Base-by-base conservation (phyloP, 2,888 invertebrate species). In the Abscondita cerata region DNA sequence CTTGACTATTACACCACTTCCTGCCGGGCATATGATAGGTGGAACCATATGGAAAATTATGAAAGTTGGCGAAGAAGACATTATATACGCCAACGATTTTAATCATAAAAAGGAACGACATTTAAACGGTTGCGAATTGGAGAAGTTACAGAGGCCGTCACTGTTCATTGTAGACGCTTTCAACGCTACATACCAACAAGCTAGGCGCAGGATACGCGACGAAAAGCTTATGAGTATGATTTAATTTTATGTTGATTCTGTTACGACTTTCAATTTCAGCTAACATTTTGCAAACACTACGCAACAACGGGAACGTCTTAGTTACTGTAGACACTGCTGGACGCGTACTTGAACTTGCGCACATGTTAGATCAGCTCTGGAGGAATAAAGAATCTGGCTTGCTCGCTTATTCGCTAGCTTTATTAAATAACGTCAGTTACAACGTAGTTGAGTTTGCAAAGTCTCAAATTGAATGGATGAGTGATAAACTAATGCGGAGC, bases 391-490 rank as follows among this genome's bases (percentile, higher is more conserved):
- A 98, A 76, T 97, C 98, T 0, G 98, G 98, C 0, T 83, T 99
- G 2, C 88, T 96, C 63, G 94, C 96, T 0, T 99, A 98, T 80
- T 96, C 96, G 0, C 81, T 99, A 51, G 95, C 96, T 0, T 83
- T 99, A 56, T 83, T 99, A 1, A 98, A 95, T 72, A 97, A 98
- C 77, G 97, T 99, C 62, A 95, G 96, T 77, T 98, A 97, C 75
- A 98, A 98, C 77, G 98, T 98, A 0, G 94, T 98, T 1, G 98
- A 98, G 80, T 98, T 98, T 81, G 98, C 99, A 1, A 99, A 98
- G 80, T 96, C 96, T 0, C 96, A 92, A 86, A 96, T 99, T 69
- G 99, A 99, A 82, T 99, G 98, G 99, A 99, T 99, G 99, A 96
- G 96, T 76, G 98, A 99, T 76, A 98, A 98, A 76, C 83, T 99